These are phyloP conservation scores for Thunnus thynnus DNA, from an alignment of 2,113 vertebrate species.

Conservation along the genomic window DNA sequence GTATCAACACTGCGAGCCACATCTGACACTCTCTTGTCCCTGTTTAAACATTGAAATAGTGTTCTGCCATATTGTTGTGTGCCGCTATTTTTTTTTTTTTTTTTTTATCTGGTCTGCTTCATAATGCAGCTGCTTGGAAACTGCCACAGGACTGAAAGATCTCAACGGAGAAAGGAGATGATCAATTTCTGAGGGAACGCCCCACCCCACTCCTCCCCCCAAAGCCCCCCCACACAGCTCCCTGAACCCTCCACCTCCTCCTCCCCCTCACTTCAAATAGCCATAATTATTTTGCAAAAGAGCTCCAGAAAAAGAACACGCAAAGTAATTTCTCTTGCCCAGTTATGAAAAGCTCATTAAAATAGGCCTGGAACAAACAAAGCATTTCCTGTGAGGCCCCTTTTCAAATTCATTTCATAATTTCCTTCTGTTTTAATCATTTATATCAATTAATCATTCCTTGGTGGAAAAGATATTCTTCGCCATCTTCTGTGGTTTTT, in stretches of 20 bases:
- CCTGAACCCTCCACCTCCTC: conserved; percentile 82
- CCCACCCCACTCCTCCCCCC: conserved; percentile 56
- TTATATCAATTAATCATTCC: conserved; percentile 99
- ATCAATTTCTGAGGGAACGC: conserved; percentile 73
- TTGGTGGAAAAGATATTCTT: conserved; percentile 96
- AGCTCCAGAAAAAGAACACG: conserved; percentile 68
- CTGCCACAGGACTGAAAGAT: conserved; percentile 69
- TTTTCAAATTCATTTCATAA: conserved; percentile 96
- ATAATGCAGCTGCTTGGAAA: conserved; percentile 75
- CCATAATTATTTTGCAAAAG: conserved; percentile 94
- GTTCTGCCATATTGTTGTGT: conserved; percentile 72
- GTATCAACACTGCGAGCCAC: conserved; percentile 71
- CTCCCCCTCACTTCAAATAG: conserved; percentile 85
- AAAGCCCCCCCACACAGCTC: conserved; percentile 44
- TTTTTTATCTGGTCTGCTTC: conserved; percentile 61
- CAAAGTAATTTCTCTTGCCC: conserved; percentile 93
- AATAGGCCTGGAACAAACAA: conserved; percentile 97
- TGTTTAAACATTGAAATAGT: conserved; percentile 79
- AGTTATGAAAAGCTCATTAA: conserved; percentile 99
- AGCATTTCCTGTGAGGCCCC: conserved; percentile 95
- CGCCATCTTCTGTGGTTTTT: conserved; percentile 90
- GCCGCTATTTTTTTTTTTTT: conserved; percentile 24
- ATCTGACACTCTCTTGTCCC: conserved; percentile 73
- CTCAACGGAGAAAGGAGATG: conserved; percentile 64
- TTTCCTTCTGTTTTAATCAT: conserved; percentile 97